Conservation (phyloP, 2,888 invertebrate genomes). For the Elgonia sp. region DNA sequence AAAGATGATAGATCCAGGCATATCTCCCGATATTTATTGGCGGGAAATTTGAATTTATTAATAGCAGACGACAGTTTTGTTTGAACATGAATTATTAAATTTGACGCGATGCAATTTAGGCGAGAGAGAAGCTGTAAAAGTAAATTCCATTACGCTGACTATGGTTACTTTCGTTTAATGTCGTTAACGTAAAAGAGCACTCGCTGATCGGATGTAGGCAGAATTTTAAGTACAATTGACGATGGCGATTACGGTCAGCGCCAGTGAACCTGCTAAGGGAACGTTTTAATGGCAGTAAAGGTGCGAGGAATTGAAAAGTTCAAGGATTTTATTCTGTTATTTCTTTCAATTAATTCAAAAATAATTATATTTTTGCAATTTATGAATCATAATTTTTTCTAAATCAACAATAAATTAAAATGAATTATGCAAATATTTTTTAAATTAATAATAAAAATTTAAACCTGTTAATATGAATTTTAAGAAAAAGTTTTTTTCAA, state of each 20-base stretch:
- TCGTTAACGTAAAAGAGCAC: conserved; percentile 75
- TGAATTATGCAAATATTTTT: too few relatives aligned
- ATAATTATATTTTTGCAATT: background rate
- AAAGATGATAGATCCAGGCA: too few relatives aligned
- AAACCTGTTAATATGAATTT: too few relatives aligned
- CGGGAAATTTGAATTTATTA: conserved; percentile 32
- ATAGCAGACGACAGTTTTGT: conserved; percentile 5
- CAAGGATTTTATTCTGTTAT: background rate
- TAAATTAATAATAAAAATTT: background rate
- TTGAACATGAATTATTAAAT: conserved; percentile 59
- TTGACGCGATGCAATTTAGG: conserved; percentile 80
- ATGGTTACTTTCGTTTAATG: conserved; percentile 82
- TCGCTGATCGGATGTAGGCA: conserved; percentile 69
- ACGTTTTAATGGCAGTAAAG: conserved; percentile 36
- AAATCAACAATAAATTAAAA: too few relatives aligned
- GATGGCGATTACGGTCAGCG: conserved; percentile 69
- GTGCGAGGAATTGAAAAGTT: conserved; percentile 33
- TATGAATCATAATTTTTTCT: background rate
- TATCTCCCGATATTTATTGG: background rate
- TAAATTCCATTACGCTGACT: conserved; percentile 83
- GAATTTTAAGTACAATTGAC: conserved; percentile 73
- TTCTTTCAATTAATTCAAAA: background rate
- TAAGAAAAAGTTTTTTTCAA: too few relatives aligned
- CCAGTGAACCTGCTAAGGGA: conserved; percentile 50
- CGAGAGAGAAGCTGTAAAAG: conserved; percentile 83